Evolutionary conservation across 2,797 vertebrate species (phyloP).

Genomic region (Bovichtus diacanthus): DNA sequence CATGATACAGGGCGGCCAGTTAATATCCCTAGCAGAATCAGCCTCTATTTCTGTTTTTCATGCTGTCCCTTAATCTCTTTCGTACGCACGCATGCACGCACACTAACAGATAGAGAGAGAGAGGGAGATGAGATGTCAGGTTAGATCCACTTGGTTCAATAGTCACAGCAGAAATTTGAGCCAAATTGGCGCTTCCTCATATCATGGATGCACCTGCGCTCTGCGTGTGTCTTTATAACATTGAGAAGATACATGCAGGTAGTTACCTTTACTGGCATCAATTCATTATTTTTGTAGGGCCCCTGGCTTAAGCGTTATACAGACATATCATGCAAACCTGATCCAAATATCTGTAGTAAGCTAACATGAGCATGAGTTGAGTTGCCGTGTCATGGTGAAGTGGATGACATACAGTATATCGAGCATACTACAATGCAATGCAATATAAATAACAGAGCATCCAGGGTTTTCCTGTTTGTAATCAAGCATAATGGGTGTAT

Average conservation of each 20-base stretch:
- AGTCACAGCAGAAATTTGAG: constrained; percentile 54
- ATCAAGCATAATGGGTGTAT: constrained; percentile 24
- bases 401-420: neutral
- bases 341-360: constrained; percentile 12
- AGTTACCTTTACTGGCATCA: neutral
- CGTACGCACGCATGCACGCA: neutral
- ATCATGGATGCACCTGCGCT: constrained; percentile 66
- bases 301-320: neutral
- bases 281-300: neutral
- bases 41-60: neutral
- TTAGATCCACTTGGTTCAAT: constrained; percentile 62
- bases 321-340: constrained; percentile 1
- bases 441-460: constrained; percentile 7
- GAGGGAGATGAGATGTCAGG: constrained; percentile 47
- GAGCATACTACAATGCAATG: neutral
- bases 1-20: constrained; percentile 8
- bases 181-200: constrained; percentile 46
- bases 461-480: constrained; percentile 28
- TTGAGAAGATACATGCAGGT: neutral
- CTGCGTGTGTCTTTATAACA: constrained; percentile 15
- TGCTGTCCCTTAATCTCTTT: neutral
- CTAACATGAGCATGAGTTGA: neutral
- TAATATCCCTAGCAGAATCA: constrained; percentile 18
- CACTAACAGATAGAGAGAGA: neutral
- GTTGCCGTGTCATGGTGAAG: neutral